Evolutionary conservation across 1,140 invertebrate species (phyloP).

Genomic region (Aphelenchoides avenae): DNA sequence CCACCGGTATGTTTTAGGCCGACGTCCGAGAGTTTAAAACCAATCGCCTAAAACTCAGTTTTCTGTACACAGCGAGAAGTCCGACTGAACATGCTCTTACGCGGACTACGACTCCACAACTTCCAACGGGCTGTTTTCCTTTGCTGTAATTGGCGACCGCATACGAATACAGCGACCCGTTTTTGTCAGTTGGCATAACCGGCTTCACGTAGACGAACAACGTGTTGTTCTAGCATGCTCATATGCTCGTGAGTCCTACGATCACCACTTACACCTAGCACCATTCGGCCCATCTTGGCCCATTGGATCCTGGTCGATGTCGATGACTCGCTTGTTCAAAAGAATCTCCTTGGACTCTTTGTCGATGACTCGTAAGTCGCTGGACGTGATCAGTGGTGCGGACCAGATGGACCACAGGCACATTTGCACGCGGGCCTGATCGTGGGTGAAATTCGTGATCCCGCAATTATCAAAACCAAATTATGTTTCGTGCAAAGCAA

Average conservation of each 20-base stretch:
- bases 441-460: too few species aligned
- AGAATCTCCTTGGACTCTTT: conserved; percentile 86
- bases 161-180: conserved; percentile 35
- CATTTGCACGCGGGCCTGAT: conserved; percentile 93
- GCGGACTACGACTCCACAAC: too few species aligned
- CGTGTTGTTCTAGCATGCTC: too few species aligned
- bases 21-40: too few species aligned
- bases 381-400: conserved; percentile 90
- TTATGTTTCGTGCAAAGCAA: too few species aligned
- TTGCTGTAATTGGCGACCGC: conserved; percentile 39
- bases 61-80: too few species aligned
- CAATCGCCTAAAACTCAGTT: too few species aligned
- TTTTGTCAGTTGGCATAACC: conserved; percentile 40
- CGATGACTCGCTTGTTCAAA: conserved; percentile 86
- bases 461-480: too few species aligned
- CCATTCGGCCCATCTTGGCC: conserved; percentile 67
- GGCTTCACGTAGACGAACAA: conserved; percentile 42
- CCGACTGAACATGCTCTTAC: too few species aligned
- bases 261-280: conserved; percentile 52
- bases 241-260: too few species aligned
- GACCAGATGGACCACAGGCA: conserved; percentile 94
- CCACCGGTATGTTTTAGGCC: conserved; percentile 34
- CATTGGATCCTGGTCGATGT: conserved; percentile 87
- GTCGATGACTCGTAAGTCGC: conserved; percentile 81
- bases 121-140: too few species aligned